Conservation (phyloP, 2,888 invertebrate species). For the Listrodromus nycthemerus region DNA sequence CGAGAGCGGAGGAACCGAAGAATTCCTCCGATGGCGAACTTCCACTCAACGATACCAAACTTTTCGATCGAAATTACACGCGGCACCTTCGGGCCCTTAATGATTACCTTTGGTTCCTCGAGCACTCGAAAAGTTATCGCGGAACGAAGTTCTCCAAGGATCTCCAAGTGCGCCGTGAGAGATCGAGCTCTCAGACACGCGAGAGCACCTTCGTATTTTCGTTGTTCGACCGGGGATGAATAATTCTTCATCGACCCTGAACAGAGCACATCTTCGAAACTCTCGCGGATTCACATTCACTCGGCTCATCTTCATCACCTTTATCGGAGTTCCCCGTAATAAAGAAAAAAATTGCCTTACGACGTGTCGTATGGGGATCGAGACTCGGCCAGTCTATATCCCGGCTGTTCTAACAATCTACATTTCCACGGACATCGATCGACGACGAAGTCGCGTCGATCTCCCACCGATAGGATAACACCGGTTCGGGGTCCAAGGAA, state of each 20-base stretch:
- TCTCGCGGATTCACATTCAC: neutral
- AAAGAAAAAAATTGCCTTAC: neutral
- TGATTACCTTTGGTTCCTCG: constrained; percentile 17
- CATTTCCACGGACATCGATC: constrained; percentile 22
- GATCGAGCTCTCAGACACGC: constrained; percentile 5
- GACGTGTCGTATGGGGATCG: neutral
- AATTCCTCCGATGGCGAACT: neutral
- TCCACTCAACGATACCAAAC: neutral
- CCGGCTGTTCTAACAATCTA: neutral
- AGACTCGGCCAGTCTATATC: neutral
- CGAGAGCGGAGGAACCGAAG: neutral
- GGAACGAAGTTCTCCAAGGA: neutral
- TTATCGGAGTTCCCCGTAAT: constrained; percentile 10
- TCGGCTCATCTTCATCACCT: constrained; percentile 10
- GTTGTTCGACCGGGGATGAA: neutral
- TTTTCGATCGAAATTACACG: neutral
- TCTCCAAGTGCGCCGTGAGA: neutral
- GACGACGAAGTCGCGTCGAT: constrained; percentile 30
- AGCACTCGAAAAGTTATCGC: constrained; percentile 8
- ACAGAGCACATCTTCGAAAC: neutral
- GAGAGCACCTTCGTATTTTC: neutral
- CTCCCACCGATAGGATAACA: neutral
- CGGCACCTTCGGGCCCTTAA: neutral
- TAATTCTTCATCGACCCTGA: neutral
- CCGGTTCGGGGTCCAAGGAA: constrained; percentile 47